Evolutionary conservation across 2,113 vertebrate species (phyloP).

Genomic region (Hemichromis elongatus): DNA sequence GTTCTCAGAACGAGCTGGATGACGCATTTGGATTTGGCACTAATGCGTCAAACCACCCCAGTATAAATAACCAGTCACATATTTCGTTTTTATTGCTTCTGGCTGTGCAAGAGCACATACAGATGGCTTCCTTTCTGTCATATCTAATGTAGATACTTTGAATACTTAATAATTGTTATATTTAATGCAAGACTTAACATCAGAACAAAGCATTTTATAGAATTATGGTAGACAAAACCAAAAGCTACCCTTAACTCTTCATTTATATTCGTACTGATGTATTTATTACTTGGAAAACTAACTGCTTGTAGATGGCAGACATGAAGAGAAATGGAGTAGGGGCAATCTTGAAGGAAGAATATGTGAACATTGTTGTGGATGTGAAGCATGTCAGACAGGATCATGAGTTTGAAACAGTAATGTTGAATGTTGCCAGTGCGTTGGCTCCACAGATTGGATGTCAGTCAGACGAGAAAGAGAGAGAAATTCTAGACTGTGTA

Average conservation of each 20-base stretch:
- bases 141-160: background rate
- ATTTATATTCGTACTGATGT: background rate
- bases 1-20: conserved; percentile 23
- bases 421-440: background rate
- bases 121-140: background rate
- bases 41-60: conserved; percentile 16
- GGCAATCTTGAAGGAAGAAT: background rate
- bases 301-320: background rate
- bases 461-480: background rate
- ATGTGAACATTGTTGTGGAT: background rate
- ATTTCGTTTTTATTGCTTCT: conserved; percentile 33
- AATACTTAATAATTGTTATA: background rate
- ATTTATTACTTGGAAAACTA: background rate
- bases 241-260: background rate
- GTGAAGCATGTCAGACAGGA: background rate
- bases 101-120: background rate
- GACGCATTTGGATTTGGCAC: conserved; percentile 46
- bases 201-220: background rate
- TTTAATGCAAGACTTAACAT: background rate
- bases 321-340: background rate
- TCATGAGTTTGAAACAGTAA: background rate
- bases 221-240: background rate
- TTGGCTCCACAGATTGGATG: background rate
- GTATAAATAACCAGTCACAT: conserved; percentile 49
- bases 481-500: background rate